A percentile compares a stretch with the other conserved stretches of the same genome.
Evolutionary conservation across 2,113 vertebrate species (phyloP).

Genomic region (Vulpes ferrilata): DNA sequence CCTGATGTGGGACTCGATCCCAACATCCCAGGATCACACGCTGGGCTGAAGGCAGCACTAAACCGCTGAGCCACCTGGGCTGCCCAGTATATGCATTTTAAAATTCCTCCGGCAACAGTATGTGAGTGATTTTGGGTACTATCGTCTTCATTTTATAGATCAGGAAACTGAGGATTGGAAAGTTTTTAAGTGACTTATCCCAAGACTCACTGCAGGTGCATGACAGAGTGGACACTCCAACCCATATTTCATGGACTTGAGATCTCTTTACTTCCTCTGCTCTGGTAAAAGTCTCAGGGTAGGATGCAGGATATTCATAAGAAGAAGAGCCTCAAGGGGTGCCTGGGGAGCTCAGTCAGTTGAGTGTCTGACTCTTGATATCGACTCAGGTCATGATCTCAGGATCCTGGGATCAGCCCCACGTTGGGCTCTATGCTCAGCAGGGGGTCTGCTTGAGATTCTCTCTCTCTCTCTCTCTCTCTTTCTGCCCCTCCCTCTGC

Average conservation of each 20-base stretch:
- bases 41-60: too few relatives aligned
- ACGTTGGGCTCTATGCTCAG: not conserved
- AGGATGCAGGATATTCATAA: too few relatives aligned
- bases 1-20: too few relatives aligned
- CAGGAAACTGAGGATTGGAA: not conserved
- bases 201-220: not conserved
- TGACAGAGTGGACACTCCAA: not conserved
- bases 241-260: not conserved
- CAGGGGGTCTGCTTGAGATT: not conserved
- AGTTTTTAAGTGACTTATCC: not conserved
- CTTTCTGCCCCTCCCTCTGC: not conserved
- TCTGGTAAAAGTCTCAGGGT: not conserved
- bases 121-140: not conserved
- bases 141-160: not conserved
- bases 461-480: not conserved
- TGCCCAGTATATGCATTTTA: not conserved
- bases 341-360: too few relatives aligned
- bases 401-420: not conserved
- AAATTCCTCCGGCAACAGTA: not conserved
- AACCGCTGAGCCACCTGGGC: too few relatives aligned
- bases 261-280: not conserved
- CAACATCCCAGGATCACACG: too few relatives aligned
- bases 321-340: not conserved
- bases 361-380: too few relatives aligned
- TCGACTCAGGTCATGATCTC: not conserved